phyloP scores from a whole-genome alignment of 2,113 vertebrate genomes.

The Acrocephalus kingi region DNA sequence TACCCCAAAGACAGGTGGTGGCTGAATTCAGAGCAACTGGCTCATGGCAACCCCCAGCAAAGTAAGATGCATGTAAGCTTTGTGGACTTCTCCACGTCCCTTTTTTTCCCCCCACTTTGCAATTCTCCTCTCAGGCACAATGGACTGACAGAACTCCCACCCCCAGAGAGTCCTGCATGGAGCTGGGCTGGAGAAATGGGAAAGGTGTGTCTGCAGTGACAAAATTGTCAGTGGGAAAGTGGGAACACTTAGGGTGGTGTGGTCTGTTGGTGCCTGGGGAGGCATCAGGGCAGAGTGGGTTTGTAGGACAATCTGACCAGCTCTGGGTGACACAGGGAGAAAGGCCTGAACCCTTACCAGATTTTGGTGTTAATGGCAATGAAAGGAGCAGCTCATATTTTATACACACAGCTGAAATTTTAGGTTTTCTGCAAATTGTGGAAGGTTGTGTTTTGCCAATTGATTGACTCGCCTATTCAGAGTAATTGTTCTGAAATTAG shows the following conservation, averaged over 20 bases:
- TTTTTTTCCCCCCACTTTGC: too few species aligned
- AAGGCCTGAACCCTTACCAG: neutral
- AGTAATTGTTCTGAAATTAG: neutral
- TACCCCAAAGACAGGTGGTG: neutral
- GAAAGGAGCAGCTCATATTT: neutral
- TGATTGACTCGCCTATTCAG: neutral
- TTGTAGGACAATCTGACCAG: neutral
- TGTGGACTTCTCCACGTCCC: neutral
- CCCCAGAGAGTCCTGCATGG: fast-evolving
- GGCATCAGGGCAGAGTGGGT: neutral
- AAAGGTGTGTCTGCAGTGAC: neutral
- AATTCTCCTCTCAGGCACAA: neutral
- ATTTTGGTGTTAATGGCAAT: neutral
- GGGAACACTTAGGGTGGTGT: fast-evolving
- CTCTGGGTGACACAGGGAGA: neutral
- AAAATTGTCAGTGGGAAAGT: neutral
- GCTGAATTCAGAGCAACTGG: neutral
- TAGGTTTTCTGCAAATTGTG: neutral
- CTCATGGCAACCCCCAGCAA: neutral
- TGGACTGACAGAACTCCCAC: neutral
- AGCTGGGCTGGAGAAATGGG: neutral
- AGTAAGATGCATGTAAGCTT: neutral
- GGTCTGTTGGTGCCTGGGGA: neutral
- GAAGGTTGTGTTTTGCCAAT: neutral
- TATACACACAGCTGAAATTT: neutral